Evolutionary conservation across 2,113 vertebrate species (phyloP).

Genomic region (Zapus hudsonius): DNA sequence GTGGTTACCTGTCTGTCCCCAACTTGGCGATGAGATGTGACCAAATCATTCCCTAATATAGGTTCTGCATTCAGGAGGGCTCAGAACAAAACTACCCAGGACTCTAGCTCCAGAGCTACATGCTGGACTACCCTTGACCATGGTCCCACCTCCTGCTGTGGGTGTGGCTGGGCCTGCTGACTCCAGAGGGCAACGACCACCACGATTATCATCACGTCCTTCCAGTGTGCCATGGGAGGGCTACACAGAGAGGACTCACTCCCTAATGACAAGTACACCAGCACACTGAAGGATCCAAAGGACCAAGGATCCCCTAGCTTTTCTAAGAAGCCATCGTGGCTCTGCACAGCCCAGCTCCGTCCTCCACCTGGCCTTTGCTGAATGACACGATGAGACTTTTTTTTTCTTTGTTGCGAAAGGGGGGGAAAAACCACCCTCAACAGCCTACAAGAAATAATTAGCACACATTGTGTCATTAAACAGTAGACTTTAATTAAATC

Average conservation of each 20-base stretch:
- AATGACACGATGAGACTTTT: slow-evolving; percentile 63
- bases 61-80: background rate
- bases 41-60: fast-evolving
- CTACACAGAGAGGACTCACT: too few species aligned
- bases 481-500: slow-evolving; percentile 89
- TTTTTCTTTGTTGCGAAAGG: slow-evolving; percentile 68
- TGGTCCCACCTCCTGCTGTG: fast-evolving
- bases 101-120: fast-evolving
- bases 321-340: background rate
- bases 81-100: background rate
- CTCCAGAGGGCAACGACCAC: fast-evolving
- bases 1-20: fast-evolving
- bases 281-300: background rate
- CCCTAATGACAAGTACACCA: fast-evolving
- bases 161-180: background rate
- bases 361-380: slow-evolving; percentile 30
- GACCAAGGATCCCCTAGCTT: background rate
- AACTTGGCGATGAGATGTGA: background rate
- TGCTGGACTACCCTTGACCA: fast-evolving
- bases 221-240: too few species aligned
- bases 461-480: slow-evolving; percentile 86
- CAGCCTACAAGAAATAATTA: slow-evolving; percentile 86
- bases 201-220: fast-evolving
- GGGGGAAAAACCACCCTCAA: slow-evolving; percentile 60
- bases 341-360: background rate